These are phyloP conservation scores for Nansenia antarctica DNA, from an alignment of 2,113 vertebrate genomes.

Conservation along the genomic window DNA sequence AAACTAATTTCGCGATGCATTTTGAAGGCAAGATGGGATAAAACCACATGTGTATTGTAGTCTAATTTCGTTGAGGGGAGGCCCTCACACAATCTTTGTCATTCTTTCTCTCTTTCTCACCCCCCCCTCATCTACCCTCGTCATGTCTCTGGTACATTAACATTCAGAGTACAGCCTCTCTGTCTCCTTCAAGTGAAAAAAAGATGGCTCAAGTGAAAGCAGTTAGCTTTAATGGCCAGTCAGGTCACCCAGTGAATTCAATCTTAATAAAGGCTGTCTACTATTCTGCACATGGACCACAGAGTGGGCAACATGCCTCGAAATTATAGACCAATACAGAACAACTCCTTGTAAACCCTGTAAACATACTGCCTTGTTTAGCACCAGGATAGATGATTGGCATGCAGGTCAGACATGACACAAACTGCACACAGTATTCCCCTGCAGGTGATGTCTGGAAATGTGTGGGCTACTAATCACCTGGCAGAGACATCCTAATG, in stretches of 20 bases:
- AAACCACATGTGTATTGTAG: neutral
- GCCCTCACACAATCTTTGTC: neutral
- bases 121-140: neutral
- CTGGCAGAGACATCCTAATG: neutral
- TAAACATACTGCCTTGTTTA: neutral
- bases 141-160: conserved; percentile 13
- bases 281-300: conserved; percentile 2
- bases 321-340: neutral
- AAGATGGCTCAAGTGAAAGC: conserved; percentile 12
- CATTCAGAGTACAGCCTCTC: conserved; percentile 24
- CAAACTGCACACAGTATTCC: neutral
- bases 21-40: neutral
- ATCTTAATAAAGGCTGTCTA: conserved; percentile 3
- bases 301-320: neutral
- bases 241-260: conserved; percentile 6
- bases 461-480: neutral
- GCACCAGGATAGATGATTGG: neutral
- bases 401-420: neutral
- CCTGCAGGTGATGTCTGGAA: too few relatives aligned
- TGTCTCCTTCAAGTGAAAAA: conserved; percentile 11
- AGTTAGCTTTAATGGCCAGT: conserved; percentile 26
- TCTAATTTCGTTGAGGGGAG: neutral
- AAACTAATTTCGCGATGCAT: conserved; percentile 9
- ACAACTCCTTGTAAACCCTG: neutral
- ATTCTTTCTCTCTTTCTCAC: neutral